Base-by-base conservation (phyloP, 2,797 vertebrate genomes). In the Sebastiscus tertius region DNA sequence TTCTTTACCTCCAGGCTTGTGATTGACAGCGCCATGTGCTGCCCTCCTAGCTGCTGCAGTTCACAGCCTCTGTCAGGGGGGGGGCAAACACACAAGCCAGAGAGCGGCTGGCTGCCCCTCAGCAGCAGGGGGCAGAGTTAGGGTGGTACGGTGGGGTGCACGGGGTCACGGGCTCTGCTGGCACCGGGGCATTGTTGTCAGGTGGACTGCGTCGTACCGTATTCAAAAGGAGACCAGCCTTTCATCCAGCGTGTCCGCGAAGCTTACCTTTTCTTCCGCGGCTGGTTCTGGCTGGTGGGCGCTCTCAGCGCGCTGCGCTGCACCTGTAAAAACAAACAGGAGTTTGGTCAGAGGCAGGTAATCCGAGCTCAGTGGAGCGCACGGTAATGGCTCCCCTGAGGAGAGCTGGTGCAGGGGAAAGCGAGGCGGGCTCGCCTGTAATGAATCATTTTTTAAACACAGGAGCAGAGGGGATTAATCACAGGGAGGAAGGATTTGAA, bases 381-480 rank as follows among this genome's bases (percentile, higher is more conserved):
- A 92, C 90, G 90, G 90, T 99, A 98, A 99, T 97, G 97, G 97
- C 96, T 98, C 98, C 98, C 98, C 72, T 90, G 78, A 97, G 97
- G 97, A 97, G 93, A 89, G 90, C 93, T 88, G 83, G 91, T 92
- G 91, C 63, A 95, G 95, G 94, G 93, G 90, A 94, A 94, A 93
- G 93, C 88, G 94, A 96, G 95, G 95, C 96, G 94, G 96, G 95
- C 97, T 96, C 94, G 96, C 96, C 96, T 96, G 97, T 97, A 98
- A 99, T 98, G 97, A 99, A 98, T 99, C 97, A 98, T 97, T 98
- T 97, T 97, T 96, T 96, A 98, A 98, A 98, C 97, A 98, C 96
- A 96, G 97, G 96, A 97, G 97, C 97, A 96, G 85, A 96, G 96
- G 97, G 97, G 97, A 99, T 98, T 98, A 98, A 98, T 98, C 97